Conservation (phyloP, 2,888 invertebrate genomes). For the Petrophora chlorosata region DNA sequence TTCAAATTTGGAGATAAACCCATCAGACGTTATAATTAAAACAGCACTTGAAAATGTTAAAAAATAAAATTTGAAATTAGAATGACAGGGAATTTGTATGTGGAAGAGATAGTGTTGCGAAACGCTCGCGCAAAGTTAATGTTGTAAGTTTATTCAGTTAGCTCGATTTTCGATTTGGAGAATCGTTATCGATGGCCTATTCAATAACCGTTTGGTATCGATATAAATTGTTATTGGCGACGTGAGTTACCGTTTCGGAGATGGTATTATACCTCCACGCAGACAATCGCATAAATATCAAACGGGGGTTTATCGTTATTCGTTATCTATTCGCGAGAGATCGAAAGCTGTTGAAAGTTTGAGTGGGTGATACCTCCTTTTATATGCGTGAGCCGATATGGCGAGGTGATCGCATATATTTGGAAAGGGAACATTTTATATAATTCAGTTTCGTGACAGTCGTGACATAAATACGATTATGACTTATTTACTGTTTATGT, state of each 20-base stretch:
- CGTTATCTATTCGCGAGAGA: slow-evolving; percentile 62
- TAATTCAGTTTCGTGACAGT: slow-evolving; percentile 25
- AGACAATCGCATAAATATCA: slow-evolving; percentile 76
- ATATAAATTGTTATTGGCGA: slow-evolving; percentile 76
- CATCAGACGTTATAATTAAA: neutral
- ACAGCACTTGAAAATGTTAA: neutral
- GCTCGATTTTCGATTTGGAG: slow-evolving; percentile 51
- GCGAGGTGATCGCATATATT: slow-evolving; percentile 31
- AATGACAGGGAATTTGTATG: too few relatives aligned
- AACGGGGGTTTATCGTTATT: slow-evolving; percentile 65
- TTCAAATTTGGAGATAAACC: slow-evolving; percentile 54
- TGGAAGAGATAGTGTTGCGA: slow-evolving; percentile 32
- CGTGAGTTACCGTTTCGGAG: slow-evolving; percentile 76
- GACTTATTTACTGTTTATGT: neutral
- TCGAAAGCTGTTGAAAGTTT: slow-evolving; percentile 60
- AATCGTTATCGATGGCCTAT: slow-evolving; percentile 68
- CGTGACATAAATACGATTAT: slow-evolving; percentile 18
- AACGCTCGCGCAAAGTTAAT: slow-evolving; percentile 36
- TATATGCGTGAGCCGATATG: slow-evolving; percentile 38
- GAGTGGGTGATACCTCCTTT: slow-evolving; percentile 57
- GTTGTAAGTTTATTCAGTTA: slow-evolving; percentile 38
- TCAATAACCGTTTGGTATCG: slow-evolving; percentile 74
- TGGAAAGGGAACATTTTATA: slow-evolving; percentile 27
- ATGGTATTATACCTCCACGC: slow-evolving; percentile 66
- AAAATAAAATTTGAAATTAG: slow-evolving; percentile 1